These are phyloP conservation scores for Maniola hyperantus DNA, from an alignment of 2,888 invertebrate genomes.

Conservation along the genomic window DNA sequence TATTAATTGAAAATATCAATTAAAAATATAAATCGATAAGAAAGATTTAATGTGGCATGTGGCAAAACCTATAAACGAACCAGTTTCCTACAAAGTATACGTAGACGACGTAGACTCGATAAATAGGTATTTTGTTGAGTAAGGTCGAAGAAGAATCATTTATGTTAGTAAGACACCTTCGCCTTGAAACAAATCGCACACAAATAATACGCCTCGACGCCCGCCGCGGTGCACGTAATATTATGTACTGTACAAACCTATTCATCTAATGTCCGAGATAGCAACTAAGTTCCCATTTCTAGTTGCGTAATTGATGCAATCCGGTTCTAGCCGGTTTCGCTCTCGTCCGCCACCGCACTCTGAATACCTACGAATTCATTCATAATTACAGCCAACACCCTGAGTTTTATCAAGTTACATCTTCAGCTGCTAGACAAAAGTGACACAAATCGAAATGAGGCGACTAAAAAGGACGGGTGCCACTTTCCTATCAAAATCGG, in stretches of 20 bases:
- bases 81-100: neutral
- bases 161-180: neutral
- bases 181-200: neutral
- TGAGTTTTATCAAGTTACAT: neutral
- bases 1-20: no score
- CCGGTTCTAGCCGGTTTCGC: constrained; percentile 40
- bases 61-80: neutral
- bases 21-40: no score
- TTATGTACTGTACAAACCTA: neutral
- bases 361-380: constrained; percentile 35
- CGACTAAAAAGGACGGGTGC: no score
- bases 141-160: neutral
- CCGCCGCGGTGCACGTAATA: neutral
- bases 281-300: constrained; percentile 35
- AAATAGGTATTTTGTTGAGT: neutral
- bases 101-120: neutral
- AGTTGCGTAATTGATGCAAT: constrained; percentile 37
- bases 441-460: neutral
- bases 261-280: constrained; percentile 23
- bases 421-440: neutral
- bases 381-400: constrained; percentile 26
- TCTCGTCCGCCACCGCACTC: constrained; percentile 30
- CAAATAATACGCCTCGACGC: neutral
- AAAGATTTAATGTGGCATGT: neutral
- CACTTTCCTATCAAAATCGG: no score